Conservation (phyloP, 2,888 invertebrate species). For the Cryptus armator region DNA sequence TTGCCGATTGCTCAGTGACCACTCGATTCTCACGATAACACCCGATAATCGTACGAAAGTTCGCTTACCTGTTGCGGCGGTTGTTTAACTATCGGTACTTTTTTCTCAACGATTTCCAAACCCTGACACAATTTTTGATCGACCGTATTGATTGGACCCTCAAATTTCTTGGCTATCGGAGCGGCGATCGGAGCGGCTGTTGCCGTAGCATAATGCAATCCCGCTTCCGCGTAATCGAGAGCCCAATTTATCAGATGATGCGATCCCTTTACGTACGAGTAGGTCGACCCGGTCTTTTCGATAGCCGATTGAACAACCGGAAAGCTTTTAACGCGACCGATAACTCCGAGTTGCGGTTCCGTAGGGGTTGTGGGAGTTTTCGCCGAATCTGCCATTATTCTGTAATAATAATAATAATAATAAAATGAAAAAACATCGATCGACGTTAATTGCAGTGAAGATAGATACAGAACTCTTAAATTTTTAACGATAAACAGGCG, state of each 20-base stretch:
- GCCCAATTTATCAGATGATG: conserved; percentile 87
- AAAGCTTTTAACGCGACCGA: conserved; percentile 82
- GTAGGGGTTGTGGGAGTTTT: conserved; percentile 56
- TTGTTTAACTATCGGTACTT: conserved; percentile 87
- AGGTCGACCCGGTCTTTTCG: conserved; percentile 83
- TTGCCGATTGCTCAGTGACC: too few relatives aligned
- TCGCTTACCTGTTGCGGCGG: conserved; percentile 86
- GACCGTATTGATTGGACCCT: conserved; percentile 86
- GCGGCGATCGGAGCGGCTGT: conserved; percentile 86
- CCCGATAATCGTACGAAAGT: conserved; percentile 24
- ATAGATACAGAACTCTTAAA: neutral
- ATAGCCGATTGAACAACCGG: conserved; percentile 82
- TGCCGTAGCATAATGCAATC: conserved; percentile 86
- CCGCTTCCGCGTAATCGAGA: conserved; percentile 86
- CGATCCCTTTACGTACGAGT: conserved; percentile 85
- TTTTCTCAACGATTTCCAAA: conserved; percentile 86
- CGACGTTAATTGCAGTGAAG: neutral
- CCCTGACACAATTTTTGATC: conserved; percentile 87
- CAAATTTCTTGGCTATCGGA: conserved; percentile 86
- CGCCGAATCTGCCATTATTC: conserved; percentile 65
- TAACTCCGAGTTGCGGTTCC: conserved; percentile 80
- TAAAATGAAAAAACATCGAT: neutral
- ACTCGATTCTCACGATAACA: neutral
- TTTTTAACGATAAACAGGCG: neutral
- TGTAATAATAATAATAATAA: conserved; percentile 1